phyloP scores from a whole-genome alignment of 2,888 invertebrate genomes.

The Escarpia spicata region DNA sequence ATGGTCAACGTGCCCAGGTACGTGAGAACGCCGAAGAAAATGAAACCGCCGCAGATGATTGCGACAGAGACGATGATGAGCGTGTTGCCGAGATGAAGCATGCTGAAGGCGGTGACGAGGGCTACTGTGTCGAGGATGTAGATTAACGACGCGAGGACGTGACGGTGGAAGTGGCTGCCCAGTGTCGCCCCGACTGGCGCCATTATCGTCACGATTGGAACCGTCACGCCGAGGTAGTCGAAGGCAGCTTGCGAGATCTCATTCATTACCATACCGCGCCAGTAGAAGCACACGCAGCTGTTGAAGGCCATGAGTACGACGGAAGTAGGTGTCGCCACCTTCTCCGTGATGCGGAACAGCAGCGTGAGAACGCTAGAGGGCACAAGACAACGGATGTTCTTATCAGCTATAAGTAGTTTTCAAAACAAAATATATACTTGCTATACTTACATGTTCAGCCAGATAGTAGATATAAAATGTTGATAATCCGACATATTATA shows the following conservation, averaged over 20 bases:
- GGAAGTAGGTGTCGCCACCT: conserved; percentile 59
- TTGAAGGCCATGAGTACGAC: conserved; percentile 55
- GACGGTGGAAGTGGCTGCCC: conserved; percentile 48
- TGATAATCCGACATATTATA: too few relatives aligned
- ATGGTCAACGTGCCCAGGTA: neutral
- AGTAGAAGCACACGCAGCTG: conserved; percentile 49
- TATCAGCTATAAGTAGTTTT: neutral
- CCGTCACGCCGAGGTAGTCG: conserved; percentile 46
- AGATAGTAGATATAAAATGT: too few relatives aligned
- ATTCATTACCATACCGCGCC: conserved; percentile 48
- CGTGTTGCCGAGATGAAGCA: neutral
- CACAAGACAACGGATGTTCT: neutral
- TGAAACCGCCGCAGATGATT: neutral
- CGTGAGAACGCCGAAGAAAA: conserved; percentile 7
- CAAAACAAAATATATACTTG: neutral
- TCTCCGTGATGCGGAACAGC: conserved; percentile 42
- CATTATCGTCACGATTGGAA: conserved; percentile 44
- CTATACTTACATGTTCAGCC: too few relatives aligned
- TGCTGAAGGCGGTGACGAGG: conserved; percentile 5
- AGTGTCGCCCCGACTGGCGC: conserved; percentile 48
- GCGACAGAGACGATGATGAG: neutral
- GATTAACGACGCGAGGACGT: conserved; percentile 7
- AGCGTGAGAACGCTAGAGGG: conserved; percentile 19
- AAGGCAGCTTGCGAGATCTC: conserved; percentile 40
- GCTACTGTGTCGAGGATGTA: conserved; percentile 18